Percentiles rank a stretch among this genome's conserved stretches.
phyloP scores from a whole-genome alignment of 2,797 vertebrate genomes.

The Crocodylus rhombifer region DNA sequence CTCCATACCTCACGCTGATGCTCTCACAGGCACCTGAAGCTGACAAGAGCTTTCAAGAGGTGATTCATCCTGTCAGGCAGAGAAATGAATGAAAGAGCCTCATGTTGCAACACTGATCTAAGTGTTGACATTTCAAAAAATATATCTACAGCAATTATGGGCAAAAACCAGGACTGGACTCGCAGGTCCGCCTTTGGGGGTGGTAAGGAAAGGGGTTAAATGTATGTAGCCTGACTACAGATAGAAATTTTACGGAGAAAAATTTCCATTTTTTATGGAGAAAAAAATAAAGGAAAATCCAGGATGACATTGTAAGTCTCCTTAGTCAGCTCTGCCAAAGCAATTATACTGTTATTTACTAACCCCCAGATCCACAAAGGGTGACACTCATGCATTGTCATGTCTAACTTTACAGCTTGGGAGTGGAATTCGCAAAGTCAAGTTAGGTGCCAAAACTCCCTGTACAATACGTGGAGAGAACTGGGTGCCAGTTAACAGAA shows the following conservation, averaged over 20 bases:
- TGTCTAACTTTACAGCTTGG: neutral
- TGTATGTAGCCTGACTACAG: neutral
- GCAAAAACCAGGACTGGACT: neutral
- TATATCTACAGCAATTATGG: neutral
- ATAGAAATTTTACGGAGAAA: too few relatives aligned
- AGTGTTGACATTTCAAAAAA: neutral
- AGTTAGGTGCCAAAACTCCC: neutral
- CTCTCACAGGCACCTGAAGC: neutral
- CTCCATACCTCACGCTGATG: neutral
- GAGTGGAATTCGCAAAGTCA: neutral
- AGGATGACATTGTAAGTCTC: neutral
- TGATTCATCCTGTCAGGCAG: neutral
- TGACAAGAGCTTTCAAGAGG: neutral
- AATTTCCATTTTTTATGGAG: neutral
- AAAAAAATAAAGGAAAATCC: neutral
- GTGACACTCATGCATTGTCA: neutral
- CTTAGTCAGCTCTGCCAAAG: neutral
- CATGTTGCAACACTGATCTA: neutral
- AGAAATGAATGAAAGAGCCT: neutral
- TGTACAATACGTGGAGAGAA: neutral
- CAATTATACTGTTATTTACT: neutral
- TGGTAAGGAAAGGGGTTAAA: neutral
- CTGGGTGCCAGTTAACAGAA: too few relatives aligned
- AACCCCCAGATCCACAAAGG: accelerated
- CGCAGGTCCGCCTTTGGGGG: accelerated